These are phyloP conservation scores for Leucophora obtusa DNA, from an alignment of 2,888 invertebrate species.

Conservation along the genomic window DNA sequence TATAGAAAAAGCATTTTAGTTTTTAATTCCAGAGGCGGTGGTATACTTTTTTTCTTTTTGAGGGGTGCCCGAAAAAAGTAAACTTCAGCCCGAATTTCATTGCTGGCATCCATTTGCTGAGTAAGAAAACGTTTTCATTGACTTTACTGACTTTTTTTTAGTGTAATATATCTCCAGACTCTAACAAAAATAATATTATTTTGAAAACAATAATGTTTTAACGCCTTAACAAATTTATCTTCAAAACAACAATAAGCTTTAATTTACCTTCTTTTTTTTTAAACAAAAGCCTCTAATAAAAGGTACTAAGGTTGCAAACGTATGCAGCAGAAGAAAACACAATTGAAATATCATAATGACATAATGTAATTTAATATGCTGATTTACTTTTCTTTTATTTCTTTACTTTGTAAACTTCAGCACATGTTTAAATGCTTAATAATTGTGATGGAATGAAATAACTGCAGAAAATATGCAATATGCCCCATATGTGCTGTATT, in stretches of 20 bases:
- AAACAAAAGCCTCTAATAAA: conserved; percentile 1
- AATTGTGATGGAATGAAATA: conserved; percentile 5
- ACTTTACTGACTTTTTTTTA: too few relatives aligned
- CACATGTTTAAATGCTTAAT: conserved; percentile 25
- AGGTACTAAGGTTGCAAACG: background rate
- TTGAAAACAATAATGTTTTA: background rate
- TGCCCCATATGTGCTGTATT: background rate
- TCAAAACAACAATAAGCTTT: conserved; percentile 3
- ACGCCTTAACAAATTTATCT: conserved; percentile 15
- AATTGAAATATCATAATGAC: conserved; percentile 48
- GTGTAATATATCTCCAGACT: too few relatives aligned
- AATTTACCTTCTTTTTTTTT: background rate
- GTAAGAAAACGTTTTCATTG: too few relatives aligned
- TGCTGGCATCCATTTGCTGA: too few relatives aligned
- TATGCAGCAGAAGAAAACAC: conserved; percentile 1
- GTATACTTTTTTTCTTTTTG: too few relatives aligned
- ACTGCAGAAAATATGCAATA: conserved; percentile 29
- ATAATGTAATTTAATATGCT: conserved; percentile 47
- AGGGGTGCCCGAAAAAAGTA: too few relatives aligned
- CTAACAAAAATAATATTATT: too few relatives aligned
- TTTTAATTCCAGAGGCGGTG: too few relatives aligned
- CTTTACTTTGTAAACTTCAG: conserved; percentile 22
- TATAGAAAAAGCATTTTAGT: too few relatives aligned
- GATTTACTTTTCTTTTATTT: conserved; percentile 19
- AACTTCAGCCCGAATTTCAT: too few relatives aligned